Evolutionary conservation across 2,888 invertebrate species (phyloP), one percentile per base, ranked within the genome.

Genomic region (Pheosia tremula): DNA sequence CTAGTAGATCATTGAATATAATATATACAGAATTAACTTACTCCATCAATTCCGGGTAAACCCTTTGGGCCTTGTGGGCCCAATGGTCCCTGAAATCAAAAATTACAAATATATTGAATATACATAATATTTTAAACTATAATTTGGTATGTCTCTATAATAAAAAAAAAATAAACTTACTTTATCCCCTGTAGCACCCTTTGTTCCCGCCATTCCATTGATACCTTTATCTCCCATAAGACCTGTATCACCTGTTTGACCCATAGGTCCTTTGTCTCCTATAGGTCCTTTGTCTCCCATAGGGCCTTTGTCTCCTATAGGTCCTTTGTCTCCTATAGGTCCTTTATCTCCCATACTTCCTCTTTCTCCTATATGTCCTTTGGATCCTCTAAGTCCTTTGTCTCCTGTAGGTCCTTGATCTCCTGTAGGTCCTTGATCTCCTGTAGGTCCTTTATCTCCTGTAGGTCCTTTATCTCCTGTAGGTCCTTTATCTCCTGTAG

Each of bases 41-140:
- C 78, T n/a, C 75, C 74, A 56, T 60, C 60, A 45, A 80, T 74
- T 53, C 87, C 88, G 0, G 24, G 24, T 24, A 24, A 24, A 65
- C 67, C 75, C 24, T 52, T 63, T 3, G 24, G 24, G 24, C 85
- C 86, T 3, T 52, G 62, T 47, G 87, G 85, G 3, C 96, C 96
- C n/a, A 94, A 94, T 54, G 90, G 83, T 45, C 97, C 97, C 59
- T 94, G 87, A 38, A 54, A 54, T 11, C 9, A 0, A 43, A 43
- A 10, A 43, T 43, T 9, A 43, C 3, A 9, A 43, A 43, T 41
- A 41, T 5, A 7, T 41, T 7, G 6, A 8, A 7, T 6, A 7
- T 41, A 6, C 41, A 41, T 6, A 41, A 41, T 41, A 41, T 41
- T 41, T 41, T 41, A 2, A 41, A 41, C 7, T 41, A 41, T 41